Base-by-base conservation (phyloP, 2,797 vertebrate genomes). In the Cygnus olor region DNA sequence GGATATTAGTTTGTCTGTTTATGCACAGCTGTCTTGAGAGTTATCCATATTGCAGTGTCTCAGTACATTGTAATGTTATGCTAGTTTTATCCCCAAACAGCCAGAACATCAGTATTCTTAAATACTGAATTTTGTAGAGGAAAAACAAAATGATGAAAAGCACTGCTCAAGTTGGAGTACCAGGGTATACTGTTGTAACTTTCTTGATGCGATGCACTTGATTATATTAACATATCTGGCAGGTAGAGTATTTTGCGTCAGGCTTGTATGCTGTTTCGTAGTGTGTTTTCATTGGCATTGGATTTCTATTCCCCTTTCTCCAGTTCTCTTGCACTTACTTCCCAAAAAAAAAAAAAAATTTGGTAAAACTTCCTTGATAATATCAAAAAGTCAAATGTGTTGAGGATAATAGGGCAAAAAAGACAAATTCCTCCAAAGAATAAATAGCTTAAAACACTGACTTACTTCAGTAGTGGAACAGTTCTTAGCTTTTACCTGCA, bases 131-230 rank as follows among this genome's bases (percentile, higher is more conserved):
- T 77, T 84, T 77, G n/a, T 88, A 53, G 14, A 53, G 47, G 44
- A 88, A 87, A 83, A 80, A 65, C 85, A 80, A 40, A 89, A 87
- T 84, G 84, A 91, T 84, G 80, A 86, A 68, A 95, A 89, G 94
- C 88, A 30, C 64, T 82, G 36, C 74, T 95, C 54, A 21, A 40
- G 36, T 60, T 79, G 79, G 63, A 47, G 84, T 88, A 18, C 64
- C 89, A 47, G 70, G 84, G 63, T 51, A 15, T 17, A 4, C 64
- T 65, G 82, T 14, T 15, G 78, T 93, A 92, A 57, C 76, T 85
- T 95, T 95, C 89, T 82, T 73, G 56, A 45, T 93, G 80, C 53
- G 56, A 45, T 93, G 80, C 53, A 47, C 49, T 88, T 76, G 73
- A 61, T 88, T 73, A 64, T 84, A 21, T 49, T 80, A 74, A 3